These are phyloP conservation scores for Pseudotriccus pelzelni DNA, from an alignment of 2,797 vertebrate genomes.

Conservation along the genomic window DNA sequence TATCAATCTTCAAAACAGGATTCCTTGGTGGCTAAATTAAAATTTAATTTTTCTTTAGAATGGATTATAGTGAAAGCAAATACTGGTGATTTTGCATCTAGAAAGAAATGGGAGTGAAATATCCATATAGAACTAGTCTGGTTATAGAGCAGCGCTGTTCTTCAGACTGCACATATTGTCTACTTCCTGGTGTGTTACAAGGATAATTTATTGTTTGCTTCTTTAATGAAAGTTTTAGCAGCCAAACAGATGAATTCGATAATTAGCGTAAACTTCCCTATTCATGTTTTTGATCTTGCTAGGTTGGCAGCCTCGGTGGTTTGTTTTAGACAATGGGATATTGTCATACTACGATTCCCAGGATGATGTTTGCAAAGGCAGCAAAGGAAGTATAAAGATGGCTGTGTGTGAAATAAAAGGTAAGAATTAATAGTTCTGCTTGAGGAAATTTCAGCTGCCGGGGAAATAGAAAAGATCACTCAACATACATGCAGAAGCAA, in stretches of 20 bases:
- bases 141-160: background rate
- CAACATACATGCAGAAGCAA: background rate
- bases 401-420: slow-evolving; percentile 98
- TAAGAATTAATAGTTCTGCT: slow-evolving; percentile 57
- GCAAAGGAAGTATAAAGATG: slow-evolving; percentile 99
- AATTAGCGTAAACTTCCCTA: background rate
- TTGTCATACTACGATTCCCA: slow-evolving; percentile 97
- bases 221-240: background rate
- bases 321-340: slow-evolving; percentile 91
- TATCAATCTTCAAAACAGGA: background rate
- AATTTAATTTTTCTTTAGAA: background rate
- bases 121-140: background rate
- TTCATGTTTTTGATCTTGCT: slow-evolving; percentile 7
- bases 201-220: background rate
- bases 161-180: background rate
- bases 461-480: background rate
- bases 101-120: background rate
- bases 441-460: background rate
- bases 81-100: background rate
- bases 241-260: background rate
- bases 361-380: slow-evolving; percentile 95
- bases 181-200: background rate
- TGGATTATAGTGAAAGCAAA: background rate
- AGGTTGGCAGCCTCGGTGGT: slow-evolving; percentile 99
- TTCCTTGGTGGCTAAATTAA: background rate